These are phyloP conservation scores for Phymatocera aterrima DNA, from an alignment of 2,888 invertebrate species.

Conservation along the genomic window DNA sequence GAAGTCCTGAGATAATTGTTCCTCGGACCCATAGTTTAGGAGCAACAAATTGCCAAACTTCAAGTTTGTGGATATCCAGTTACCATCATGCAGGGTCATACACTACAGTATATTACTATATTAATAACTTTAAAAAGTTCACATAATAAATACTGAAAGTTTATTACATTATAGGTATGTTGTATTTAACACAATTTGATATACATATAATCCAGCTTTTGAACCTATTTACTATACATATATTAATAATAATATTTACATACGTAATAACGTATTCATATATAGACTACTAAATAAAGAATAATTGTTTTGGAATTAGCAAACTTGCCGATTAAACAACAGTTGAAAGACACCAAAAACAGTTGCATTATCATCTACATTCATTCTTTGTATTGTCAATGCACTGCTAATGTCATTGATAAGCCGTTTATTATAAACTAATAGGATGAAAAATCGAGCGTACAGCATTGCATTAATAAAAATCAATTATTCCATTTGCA, in stretches of 20 bases:
- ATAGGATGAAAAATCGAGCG: conserved; percentile 24
- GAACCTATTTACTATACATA: not conserved
- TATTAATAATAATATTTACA: not conserved
- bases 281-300: conserved; percentile 2
- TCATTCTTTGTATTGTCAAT: conserved; percentile 13
- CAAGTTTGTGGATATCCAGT: too few relatives aligned
- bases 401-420: conserved; percentile 30
- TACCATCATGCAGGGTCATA: too few relatives aligned
- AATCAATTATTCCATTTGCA: not conserved
- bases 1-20: too few relatives aligned
- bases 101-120: too few relatives aligned
- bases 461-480: not conserved
- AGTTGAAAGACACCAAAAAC: too few relatives aligned
- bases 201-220: conserved; percentile 7
- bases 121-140: too few relatives aligned
- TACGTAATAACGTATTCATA: not conserved
- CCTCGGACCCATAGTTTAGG: too few relatives aligned
- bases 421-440: conserved; percentile 27
- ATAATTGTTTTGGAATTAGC: conserved; percentile 19
- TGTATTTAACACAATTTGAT: not conserved
- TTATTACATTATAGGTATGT: too few relatives aligned
- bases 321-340: conserved; percentile 14
- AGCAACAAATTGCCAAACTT: too few relatives aligned
- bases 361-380: not conserved
- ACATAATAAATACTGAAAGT: too few relatives aligned